phyloP scores from a whole-genome alignment of 2,888 invertebrate genomes.

The Stenurella melanura region DNA sequence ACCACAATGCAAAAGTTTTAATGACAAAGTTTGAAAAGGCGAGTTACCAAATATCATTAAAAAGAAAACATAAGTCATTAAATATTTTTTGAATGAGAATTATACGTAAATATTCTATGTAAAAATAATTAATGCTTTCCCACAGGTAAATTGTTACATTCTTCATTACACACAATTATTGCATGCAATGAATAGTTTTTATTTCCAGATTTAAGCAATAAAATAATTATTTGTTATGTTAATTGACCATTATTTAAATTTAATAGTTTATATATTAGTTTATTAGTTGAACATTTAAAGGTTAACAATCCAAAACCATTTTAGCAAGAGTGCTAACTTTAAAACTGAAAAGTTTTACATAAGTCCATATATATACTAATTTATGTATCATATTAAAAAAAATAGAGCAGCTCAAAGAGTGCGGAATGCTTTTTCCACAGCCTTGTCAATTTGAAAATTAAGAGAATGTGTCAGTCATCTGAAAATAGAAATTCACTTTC shows the following conservation, averaged over 20 bases:
- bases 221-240: neutral
- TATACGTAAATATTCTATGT: too few species aligned
- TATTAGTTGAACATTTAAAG: neutral
- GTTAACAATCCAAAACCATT: neutral
- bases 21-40: too few species aligned
- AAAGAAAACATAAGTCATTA: too few species aligned
- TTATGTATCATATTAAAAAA: slow-evolving; percentile 42
- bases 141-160: too few species aligned
- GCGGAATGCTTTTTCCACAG: slow-evolving; percentile 67
- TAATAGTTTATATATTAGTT: neutral
- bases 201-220: too few species aligned
- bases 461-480: slow-evolving; percentile 62
- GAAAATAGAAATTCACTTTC: slow-evolving; percentile 77
- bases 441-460: slow-evolving; percentile 51
- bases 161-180: too few species aligned
- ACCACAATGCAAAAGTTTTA: too few species aligned
- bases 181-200: too few species aligned
- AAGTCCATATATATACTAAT: neutral
- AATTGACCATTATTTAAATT: neutral
- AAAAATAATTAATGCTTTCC: too few species aligned
- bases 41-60: too few species aligned
- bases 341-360: slow-evolving; percentile 16
- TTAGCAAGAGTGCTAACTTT: neutral
- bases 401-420: slow-evolving; percentile 58
- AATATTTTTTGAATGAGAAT: too few species aligned